A percentile compares a stretch with the other conserved stretches of the same genome.
Conservation (phyloP, 2,888 invertebrate genomes). For the Apodemia duryi region DNA sequence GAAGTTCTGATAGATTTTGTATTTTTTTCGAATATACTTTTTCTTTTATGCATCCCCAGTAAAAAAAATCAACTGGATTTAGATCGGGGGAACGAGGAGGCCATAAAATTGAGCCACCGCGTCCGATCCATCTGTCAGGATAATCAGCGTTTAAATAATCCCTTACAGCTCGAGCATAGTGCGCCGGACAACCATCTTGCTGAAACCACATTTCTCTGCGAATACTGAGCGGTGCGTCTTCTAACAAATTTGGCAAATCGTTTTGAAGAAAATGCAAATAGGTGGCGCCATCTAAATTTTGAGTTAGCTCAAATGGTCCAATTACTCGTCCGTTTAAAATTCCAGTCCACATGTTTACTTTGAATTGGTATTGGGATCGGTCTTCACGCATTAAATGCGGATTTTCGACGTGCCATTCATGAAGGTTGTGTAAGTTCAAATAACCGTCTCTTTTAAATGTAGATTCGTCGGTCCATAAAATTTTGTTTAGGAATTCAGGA, state of each 20-base stretch:
- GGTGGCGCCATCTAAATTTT: not conserved
- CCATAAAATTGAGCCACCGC: not conserved
- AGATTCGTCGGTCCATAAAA: not conserved
- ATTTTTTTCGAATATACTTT: not conserved
- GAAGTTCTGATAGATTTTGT: not conserved
- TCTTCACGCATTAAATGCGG: constrained; percentile 1
- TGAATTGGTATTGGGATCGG: constrained; percentile 1
- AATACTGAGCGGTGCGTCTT: constrained; percentile 12
- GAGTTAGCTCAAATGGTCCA: not conserved
- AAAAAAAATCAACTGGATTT: constrained; percentile 1
- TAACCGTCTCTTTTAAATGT: too few relatives aligned
- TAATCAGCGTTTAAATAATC: not conserved
- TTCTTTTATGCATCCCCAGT: constrained; percentile 5
- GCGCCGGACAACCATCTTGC: too few relatives aligned
- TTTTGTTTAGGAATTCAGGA: not conserved
- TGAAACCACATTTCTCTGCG: constrained; percentile 8
- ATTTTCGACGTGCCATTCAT: too few relatives aligned
- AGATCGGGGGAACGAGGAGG: not conserved
- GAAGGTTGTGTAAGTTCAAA: too few relatives aligned
- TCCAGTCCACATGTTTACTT: constrained; percentile 1
- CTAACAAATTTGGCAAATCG: constrained; percentile 7
- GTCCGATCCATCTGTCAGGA: constrained; percentile 4
- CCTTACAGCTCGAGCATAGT: constrained; percentile 14
- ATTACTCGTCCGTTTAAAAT: not conserved
- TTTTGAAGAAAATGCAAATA: constrained; percentile 15